Base-by-base conservation (phyloP, 2,113 vertebrate genomes). In the Vidua macroura region DNA sequence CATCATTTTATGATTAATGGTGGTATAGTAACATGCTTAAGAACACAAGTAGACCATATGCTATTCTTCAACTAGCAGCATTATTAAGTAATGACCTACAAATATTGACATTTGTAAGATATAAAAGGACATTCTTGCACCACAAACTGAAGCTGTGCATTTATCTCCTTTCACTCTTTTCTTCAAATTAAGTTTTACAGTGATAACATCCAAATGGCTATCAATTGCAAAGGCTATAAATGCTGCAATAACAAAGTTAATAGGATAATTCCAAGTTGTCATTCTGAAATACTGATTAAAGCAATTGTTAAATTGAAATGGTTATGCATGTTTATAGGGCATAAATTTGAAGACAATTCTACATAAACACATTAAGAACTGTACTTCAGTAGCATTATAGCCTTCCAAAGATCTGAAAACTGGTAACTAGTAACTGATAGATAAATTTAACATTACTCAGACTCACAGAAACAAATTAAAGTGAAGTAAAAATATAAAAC, bases 231-330 rank as follows among this genome's bases (percentile, higher is more conserved):
- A 83, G 64, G 27, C 95, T 94, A 76, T 95, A 95, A 95, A 95
- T 92, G 89, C 59, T 93, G 83, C 78, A 96, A 95, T 95, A 95
- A 95, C 89, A 81, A 95, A 94, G 83, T 93, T 96, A 97, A 97
- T 93, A 90, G 85, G 90, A 90, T 97, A 93, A 97, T 97, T 96
- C 79, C 70, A 82, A 96, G 48, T 51, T 91, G 92, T 95, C 96
- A 53, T 92, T 94, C 87, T 96, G 96, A 96, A 97, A 97, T 96
- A 93, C 91, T 96, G 94, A 96, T 97, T 97, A 96, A 96, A 95
- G 92, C 69, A 93, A 96, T 92, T 96, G 87, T 96, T 96, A 92
- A 90, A 82, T 37, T 94, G 83, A 92, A 96, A 97, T 88, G 75
- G 53, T 81, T 92, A 67, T 92, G 90, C 80, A 51, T 96, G 55